A percentile compares a stretch with the other conserved stretches of the same genome.
Evolutionary conservation across 2,888 invertebrate species (phyloP).

Genomic region (Sinhomidia bicolor): DNA sequence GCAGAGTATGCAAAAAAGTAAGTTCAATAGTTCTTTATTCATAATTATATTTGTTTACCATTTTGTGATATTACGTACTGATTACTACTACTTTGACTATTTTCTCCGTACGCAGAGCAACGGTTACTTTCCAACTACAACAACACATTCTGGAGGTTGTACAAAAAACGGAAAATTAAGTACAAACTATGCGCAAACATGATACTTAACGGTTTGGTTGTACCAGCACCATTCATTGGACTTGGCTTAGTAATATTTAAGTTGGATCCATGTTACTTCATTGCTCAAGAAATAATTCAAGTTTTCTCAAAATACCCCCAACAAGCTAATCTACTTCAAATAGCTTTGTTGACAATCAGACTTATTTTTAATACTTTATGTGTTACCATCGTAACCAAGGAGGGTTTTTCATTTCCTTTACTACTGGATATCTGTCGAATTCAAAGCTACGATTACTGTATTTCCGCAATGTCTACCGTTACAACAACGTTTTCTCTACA

Average conservation of each 20-base stretch:
- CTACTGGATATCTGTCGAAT: background rate
- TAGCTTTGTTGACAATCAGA: background rate
- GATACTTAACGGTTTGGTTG: background rate
- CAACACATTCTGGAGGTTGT: background rate
- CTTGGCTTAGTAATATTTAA: background rate
- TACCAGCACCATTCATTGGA: background rate
- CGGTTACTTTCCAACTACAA: background rate
- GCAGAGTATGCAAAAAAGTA: background rate
- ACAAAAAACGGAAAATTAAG: background rate
- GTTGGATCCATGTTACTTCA: background rate
- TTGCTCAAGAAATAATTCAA: background rate
- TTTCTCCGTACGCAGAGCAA: background rate
- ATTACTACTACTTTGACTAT: too few species aligned
- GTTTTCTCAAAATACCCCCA: background rate
- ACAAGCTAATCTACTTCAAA: background rate
- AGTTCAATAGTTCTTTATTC: too few species aligned
- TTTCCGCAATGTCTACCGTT: background rate
- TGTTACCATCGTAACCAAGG: constrained; percentile 5
- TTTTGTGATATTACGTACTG: too few species aligned
- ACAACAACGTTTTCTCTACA: background rate
- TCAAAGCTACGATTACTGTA: background rate
- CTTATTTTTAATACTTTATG: background rate
- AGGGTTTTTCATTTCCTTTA: background rate
- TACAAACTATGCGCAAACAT: background rate
- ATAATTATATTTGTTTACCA: too few species aligned